Evolutionary conservation across 1,140 invertebrate species (phyloP).

Genomic region (Liolophura sinensis): DNA sequence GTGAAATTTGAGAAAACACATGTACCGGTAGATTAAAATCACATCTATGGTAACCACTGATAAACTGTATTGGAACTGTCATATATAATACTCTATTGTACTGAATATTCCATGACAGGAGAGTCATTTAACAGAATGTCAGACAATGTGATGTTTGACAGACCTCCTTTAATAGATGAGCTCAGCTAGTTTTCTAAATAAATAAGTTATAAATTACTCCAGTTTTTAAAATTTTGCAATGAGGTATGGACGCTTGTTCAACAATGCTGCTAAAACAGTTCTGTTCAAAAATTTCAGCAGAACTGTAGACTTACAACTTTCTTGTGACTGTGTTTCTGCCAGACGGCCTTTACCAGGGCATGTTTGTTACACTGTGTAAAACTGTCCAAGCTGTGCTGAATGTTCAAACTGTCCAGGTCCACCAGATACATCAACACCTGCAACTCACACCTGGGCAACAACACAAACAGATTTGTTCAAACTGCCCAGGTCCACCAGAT

Average conservation of each 20-base stretch:
- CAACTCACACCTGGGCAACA: background rate
- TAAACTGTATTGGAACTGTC: no score
- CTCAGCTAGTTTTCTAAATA: background rate
- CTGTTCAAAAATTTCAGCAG: background rate
- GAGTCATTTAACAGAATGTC: background rate
- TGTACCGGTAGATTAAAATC: no score
- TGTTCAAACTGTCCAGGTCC: slow-evolving; percentile 42
- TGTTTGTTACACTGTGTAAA: slow-evolving; percentile 44
- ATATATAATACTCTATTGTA: no score
- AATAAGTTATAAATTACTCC: background rate
- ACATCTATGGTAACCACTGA: no score
- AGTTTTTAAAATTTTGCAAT: background rate
- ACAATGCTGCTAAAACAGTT: background rate
- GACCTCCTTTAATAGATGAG: background rate
- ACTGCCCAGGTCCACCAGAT: no score
- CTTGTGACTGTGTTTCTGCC: slow-evolving; percentile 47
- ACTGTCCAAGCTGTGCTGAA: slow-evolving; percentile 33
- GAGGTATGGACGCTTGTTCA: background rate
- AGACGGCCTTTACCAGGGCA: slow-evolving; percentile 41
- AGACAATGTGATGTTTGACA: background rate
- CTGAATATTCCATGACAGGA: no score
- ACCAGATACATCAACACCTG: slow-evolving; percentile 35
- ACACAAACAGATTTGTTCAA: no score
- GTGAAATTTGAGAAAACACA: no score
- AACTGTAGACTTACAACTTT: slow-evolving; percentile 30